A percentile compares a stretch with the other conserved stretches of the same genome.
phyloP scores from a whole-genome alignment of 2,797 vertebrate species.

The Chrysolophus pictus region DNA sequence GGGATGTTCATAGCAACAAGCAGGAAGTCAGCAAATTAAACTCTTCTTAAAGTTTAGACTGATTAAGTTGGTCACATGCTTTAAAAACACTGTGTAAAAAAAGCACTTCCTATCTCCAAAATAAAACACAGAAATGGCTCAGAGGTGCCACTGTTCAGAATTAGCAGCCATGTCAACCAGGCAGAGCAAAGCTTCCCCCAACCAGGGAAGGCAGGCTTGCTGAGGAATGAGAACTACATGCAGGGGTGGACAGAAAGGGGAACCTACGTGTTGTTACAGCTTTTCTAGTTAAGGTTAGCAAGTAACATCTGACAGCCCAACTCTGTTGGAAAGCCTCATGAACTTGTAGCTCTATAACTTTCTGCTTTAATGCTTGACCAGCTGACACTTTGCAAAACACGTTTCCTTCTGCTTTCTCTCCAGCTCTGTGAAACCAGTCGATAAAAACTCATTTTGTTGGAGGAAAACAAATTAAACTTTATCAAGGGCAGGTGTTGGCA shows the following conservation, averaged over 20 bases:
- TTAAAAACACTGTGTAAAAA: neutral
- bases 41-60: neutral
- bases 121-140: neutral
- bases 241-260: neutral
- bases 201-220: neutral
- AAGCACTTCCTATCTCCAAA: neutral
- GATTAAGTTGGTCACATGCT: neutral
- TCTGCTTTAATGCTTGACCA: constrained; percentile 42
- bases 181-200: neutral
- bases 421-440: constrained; percentile 12
- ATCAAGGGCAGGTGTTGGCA: constrained; percentile 35
- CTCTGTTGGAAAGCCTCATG: constrained; percentile 4
- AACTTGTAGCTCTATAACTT: constrained; percentile 24
- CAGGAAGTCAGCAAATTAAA: neutral
- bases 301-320: neutral
- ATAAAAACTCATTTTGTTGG: constrained; percentile 50
- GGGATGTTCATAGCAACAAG: neutral
- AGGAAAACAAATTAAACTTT: constrained; percentile 55
- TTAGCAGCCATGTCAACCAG: neutral
- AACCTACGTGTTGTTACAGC: neutral
- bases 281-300: neutral
- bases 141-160: neutral
- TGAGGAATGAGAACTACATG: neutral
- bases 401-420: constrained; percentile 30
- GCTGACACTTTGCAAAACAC: neutral